These are phyloP conservation scores for Scaptomyza tumidula DNA, from an alignment of 2,888 invertebrate species.

Conservation along the genomic window DNA sequence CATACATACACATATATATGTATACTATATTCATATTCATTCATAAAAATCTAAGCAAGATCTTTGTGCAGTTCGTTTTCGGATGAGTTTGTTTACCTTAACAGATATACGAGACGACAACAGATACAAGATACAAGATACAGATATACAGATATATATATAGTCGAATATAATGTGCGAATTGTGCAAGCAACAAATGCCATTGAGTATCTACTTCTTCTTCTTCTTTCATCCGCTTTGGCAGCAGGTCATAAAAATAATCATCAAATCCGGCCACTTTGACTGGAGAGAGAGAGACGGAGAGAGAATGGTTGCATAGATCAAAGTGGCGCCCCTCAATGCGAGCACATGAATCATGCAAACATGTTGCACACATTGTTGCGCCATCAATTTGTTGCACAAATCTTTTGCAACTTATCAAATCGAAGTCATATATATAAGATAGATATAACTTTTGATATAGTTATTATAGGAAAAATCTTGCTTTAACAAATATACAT, in stretches of 20 bases:
- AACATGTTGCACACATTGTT: slow-evolving; percentile 25
- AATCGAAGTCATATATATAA: no score
- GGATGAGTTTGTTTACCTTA: slow-evolving; percentile 67
- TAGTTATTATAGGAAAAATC: no score
- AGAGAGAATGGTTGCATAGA: slow-evolving; percentile 17
- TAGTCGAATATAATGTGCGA: slow-evolving; percentile 47
- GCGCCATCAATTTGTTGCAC: not conserved
- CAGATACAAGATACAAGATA: slow-evolving; percentile 15
- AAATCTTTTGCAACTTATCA: no score
- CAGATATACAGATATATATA: not conserved
- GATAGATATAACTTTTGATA: no score
- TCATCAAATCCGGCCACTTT: slow-evolving; percentile 28
- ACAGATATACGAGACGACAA: slow-evolving; percentile 31
- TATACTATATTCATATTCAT: slow-evolving; percentile 43
- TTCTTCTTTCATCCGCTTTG: slow-evolving; percentile 9
- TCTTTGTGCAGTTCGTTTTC: slow-evolving; percentile 48
- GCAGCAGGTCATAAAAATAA: slow-evolving; percentile 43
- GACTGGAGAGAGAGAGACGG: not conserved
- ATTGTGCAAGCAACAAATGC: slow-evolving; percentile 12
- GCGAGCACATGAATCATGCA: slow-evolving; percentile 23
- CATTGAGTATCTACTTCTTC: not conserved
- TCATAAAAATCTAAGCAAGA: slow-evolving; percentile 53
- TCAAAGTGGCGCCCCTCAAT: slow-evolving; percentile 31
- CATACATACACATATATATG: slow-evolving; percentile 13
- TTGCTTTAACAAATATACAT: not conserved